Evolutionary conservation across 1,140 invertebrate species (phyloP).

Genomic region (Drosophila auraria): DNA sequence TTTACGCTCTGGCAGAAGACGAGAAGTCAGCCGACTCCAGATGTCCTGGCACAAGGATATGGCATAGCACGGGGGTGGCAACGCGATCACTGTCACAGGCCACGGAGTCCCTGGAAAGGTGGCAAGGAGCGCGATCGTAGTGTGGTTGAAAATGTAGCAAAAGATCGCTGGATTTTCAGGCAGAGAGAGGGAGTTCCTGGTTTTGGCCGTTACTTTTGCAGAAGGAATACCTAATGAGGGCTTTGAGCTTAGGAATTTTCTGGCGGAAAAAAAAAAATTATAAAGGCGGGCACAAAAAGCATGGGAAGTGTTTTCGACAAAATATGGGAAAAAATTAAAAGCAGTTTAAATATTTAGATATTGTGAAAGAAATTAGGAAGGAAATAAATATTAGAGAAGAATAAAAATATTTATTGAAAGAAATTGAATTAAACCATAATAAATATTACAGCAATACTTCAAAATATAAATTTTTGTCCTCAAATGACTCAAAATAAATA

Average conservation of each 20-base stretch:
- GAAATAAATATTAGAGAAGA: too few species aligned
- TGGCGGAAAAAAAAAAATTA: constrained; percentile 32
- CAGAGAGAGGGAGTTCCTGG: constrained; percentile 3
- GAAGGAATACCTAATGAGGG: constrained; percentile 41
- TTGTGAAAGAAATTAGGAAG: too few species aligned
- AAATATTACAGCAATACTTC: too few species aligned
- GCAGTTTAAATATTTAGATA: too few species aligned
- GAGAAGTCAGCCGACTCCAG: constrained; percentile 33
- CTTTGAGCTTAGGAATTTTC: constrained; percentile 21
- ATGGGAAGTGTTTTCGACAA: constrained; percentile 12
- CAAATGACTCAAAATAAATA: too few species aligned
- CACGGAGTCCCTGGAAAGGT: constrained; percentile 18
- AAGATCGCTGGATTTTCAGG: constrained; percentile 28
- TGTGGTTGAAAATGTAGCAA: constrained; percentile 32
- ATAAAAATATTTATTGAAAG: too few species aligned
- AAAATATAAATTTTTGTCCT: too few species aligned
- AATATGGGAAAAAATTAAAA: too few species aligned
- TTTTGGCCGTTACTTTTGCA: constrained; percentile 38
- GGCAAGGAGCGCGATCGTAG: constrained; percentile 21
- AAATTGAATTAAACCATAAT: too few species aligned
- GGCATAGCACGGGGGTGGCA: constrained; percentile 44
- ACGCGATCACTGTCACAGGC: constrained; percentile 18
- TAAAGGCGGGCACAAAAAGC: background rate
- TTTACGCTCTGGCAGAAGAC: constrained; percentile 43
- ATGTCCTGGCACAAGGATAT: constrained; percentile 41